A percentile compares a stretch with the other conserved stretches of the same genome.
These are phyloP conservation scores for Agrypnus murinus DNA, from an alignment of 2,888 invertebrate genomes.

Conservation along the genomic window DNA sequence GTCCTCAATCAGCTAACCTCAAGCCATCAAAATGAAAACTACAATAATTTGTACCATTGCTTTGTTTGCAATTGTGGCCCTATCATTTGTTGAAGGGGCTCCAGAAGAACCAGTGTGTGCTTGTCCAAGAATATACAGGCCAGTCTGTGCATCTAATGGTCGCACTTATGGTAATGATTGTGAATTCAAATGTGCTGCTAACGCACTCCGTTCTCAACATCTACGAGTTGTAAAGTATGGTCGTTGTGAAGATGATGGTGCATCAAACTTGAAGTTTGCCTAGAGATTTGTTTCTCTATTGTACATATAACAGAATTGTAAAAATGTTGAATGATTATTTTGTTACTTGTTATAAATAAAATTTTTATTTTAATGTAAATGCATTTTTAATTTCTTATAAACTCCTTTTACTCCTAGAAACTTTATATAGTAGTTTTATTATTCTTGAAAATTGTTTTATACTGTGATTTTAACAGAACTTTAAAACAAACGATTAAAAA, in stretches of 20 bases:
- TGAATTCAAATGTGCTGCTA: slow-evolving; percentile 68
- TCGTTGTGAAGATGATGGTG: slow-evolving; percentile 60
- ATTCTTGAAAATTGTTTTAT: too few relatives aligned
- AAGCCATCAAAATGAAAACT: slow-evolving; percentile 26
- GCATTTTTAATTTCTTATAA: too few relatives aligned
- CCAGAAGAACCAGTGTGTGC: slow-evolving; percentile 62
- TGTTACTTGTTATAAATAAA: too few relatives aligned
- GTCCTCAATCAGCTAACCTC: background rate
- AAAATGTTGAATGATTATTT: too few relatives aligned
- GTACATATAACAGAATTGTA: too few relatives aligned
- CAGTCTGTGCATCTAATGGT: slow-evolving; percentile 70
- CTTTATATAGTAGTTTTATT: too few relatives aligned
- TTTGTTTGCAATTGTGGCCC: slow-evolving; percentile 18
- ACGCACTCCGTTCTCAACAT: slow-evolving; percentile 46
- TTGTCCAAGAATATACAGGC: slow-evolving; percentile 70
- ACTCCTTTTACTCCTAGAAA: too few relatives aligned
- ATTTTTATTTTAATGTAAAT: too few relatives aligned
- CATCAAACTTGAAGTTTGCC: too few relatives aligned
- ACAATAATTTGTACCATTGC: slow-evolving; percentile 10
- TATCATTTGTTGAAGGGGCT: background rate
- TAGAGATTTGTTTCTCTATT: too few relatives aligned
- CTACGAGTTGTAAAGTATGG: slow-evolving; percentile 67
- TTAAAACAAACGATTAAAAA: too few relatives aligned
- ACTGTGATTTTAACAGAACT: too few relatives aligned
- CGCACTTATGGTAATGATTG: slow-evolving; percentile 70